Conservation (phyloP, 2,797 vertebrate genomes). For the Takifugu rubripes region DNA sequence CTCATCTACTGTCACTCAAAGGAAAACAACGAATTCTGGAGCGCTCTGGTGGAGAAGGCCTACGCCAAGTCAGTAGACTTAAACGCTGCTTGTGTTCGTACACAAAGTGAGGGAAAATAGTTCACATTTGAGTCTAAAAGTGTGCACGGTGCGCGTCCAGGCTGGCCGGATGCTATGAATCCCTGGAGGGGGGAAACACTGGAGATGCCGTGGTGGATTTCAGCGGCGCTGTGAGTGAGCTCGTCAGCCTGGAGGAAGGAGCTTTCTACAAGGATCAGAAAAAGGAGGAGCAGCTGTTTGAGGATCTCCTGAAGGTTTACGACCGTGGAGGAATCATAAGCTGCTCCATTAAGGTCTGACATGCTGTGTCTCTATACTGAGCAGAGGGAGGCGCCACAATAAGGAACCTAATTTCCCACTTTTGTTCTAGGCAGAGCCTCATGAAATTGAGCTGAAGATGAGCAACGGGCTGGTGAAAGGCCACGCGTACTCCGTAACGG, state of each 20-base stretch:
- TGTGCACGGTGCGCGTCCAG: conserved; percentile 57
- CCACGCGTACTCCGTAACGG: conserved; percentile 90
- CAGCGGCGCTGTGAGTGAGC: conserved; percentile 87
- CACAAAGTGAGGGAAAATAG: not conserved
- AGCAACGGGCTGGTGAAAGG: conserved; percentile 82
- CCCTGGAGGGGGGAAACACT: conserved; percentile 88
- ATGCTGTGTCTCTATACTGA: conserved; percentile 9
- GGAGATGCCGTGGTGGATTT: conserved; percentile 94
- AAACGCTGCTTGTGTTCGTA: not conserved
- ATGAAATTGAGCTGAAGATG: conserved; percentile 74
- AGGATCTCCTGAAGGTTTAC: conserved; percentile 83
- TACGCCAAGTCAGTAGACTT: conserved; percentile 87
- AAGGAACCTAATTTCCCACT: not conserved
- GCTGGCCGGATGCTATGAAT: conserved; percentile 89
- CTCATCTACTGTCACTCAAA: conserved; percentile 92
- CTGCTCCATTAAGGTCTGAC: conserved; percentile 83
- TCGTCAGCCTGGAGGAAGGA: conserved; percentile 72
- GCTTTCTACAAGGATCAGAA: conserved; percentile 57
- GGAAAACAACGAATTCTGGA: conserved; percentile 90
- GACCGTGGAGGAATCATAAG: conserved; percentile 87
- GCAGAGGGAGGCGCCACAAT: no score
- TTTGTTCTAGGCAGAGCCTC: conserved; percentile 64
- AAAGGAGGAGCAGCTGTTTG: conserved; percentile 81
- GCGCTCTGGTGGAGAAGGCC: conserved; percentile 90
- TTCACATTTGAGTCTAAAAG: not conserved